Base-by-base conservation (phyloP, 2,888 invertebrate genomes). In the Dicycla oo region DNA sequence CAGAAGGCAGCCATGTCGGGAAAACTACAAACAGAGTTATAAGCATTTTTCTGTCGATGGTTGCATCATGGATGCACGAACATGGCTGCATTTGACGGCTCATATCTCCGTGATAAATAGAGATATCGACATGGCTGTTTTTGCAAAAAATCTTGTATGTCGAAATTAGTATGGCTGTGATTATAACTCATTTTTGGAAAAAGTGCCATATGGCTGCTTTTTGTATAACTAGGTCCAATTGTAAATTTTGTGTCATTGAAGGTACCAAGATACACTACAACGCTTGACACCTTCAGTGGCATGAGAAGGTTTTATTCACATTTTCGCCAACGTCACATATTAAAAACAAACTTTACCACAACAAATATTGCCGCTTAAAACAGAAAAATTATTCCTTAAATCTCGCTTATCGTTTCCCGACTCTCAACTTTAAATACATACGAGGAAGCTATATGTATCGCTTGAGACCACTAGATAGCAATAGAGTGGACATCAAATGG, bases 401-500 rank as follows among this genome's bases (percentile, higher is more conserved):
- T 60, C 43, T 43, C 34, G 3, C 7, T 38, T 43, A 15, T 10
- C 18, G 10, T 15, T n/a, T 40, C 15, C 18, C 10, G 15, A 15
- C 13, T 20, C 34, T 38, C 38, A 51, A 51, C 65, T 62, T 60
- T 54, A 74, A 74, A n/a, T 49, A 47, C 51, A 45, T 38, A 30
- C n/a, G n/a, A 4, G 30, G 2, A 40, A 64, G 49, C 54, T 64
- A n/a, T 64, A n/a, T 20, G 73, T 54, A 79, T 56, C 47, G 40
- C 57, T 51, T 26, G 49, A 70, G 63, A 43, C 47, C 18, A n/a
- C n/a, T 58, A 51, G 81, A 72, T 51, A 77, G 72, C 67, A 40
- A 60, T 75, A 75, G 63, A 64, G 61, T 80, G 80, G 76, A 67
- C 71, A 43, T 69, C 20, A 74, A 80, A 80, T 58, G 61, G 74